Evolutionary conservation across 1,140 invertebrate species (phyloP).

Genomic region (Hylaeus anthracinus): DNA sequence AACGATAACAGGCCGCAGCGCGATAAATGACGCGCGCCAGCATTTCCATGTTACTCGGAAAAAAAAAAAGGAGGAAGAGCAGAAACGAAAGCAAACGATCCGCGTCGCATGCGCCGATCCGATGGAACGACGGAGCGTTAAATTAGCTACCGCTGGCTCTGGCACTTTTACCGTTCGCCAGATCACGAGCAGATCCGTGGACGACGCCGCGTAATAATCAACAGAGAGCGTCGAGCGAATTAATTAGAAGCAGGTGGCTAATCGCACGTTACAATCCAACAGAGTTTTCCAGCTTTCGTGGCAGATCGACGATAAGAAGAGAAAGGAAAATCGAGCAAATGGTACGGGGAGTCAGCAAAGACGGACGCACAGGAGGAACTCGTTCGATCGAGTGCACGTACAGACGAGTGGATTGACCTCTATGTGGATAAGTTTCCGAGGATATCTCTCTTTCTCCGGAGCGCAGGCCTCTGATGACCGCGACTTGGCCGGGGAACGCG

Average conservation of each 20-base stretch:
- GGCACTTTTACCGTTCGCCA: neutral
- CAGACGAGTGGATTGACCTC: conserved; percentile 37
- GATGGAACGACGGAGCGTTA: neutral
- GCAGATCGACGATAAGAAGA: conserved; percentile 45
- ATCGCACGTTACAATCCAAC: conserved; percentile 20
- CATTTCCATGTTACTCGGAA: neutral
- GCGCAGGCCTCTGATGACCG: conserved; percentile 14
- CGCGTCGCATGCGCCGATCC: too few relatives aligned
- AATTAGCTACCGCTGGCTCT: conserved; percentile 18
- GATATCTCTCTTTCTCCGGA: conserved; percentile 29
- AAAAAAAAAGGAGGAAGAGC: too few relatives aligned
- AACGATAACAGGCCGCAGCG: conserved; percentile 10
- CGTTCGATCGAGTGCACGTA: conserved; percentile 12
- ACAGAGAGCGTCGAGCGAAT: conserved; percentile 27
- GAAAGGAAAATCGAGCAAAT: conserved; percentile 40
- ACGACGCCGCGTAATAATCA: conserved; percentile 34
- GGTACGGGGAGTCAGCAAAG: neutral
- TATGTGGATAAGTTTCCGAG: conserved; percentile 35
- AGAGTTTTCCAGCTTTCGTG: conserved; percentile 30
- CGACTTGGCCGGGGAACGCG: conserved; percentile 50
- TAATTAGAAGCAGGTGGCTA: conserved; percentile 47
- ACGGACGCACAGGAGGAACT: conserved; percentile 3
- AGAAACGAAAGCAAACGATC: neutral
- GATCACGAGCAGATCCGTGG: neutral
- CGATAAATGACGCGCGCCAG: conserved; percentile 31